These are phyloP conservation scores for Anthonomus grandis DNA, from an alignment of 1,140 invertebrate genomes.

Conservation along the genomic window DNA sequence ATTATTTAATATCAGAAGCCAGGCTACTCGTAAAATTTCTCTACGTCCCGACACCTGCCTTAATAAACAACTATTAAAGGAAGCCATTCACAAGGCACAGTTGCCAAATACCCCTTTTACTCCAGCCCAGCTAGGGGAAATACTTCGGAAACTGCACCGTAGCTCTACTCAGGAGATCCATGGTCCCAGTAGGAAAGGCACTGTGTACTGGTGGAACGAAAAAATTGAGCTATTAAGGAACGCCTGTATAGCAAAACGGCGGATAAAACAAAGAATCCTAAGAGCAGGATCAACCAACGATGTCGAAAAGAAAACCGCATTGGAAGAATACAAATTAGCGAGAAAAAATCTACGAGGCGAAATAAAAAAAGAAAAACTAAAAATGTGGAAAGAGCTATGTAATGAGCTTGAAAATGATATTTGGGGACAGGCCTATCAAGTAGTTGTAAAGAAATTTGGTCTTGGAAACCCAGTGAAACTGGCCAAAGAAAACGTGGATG, in stretches of 20 bases:
- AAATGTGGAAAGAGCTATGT: slow-evolving; percentile 11
- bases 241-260: neutral
- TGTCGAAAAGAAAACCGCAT: neutral
- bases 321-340: neutral
- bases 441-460: neutral
- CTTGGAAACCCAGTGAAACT: too few species aligned
- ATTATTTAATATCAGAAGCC: neutral
- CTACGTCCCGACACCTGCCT: neutral
- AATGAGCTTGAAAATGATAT: slow-evolving; percentile 14
- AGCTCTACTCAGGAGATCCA: neutral
- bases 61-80: neutral
- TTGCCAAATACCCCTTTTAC: neutral
- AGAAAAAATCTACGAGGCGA: neutral
- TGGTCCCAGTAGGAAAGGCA: neutral
- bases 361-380: slow-evolving; percentile 5
- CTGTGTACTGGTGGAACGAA: slow-evolving; percentile 9
- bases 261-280: neutral
- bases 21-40: too few species aligned
- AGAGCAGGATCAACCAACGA: neutral
- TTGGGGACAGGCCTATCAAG: slow-evolving; percentile 18
- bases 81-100: neutral
- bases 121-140: neutral
- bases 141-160: neutral
- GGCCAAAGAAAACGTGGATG: too few species aligned
- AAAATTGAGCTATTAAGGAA: slow-evolving; percentile 10